A percentile compares a stretch with the other conserved stretches of the same genome.
phyloP scores from a whole-genome alignment of 2,113 vertebrate species.

The Neodontobutis hainanensis region DNA sequence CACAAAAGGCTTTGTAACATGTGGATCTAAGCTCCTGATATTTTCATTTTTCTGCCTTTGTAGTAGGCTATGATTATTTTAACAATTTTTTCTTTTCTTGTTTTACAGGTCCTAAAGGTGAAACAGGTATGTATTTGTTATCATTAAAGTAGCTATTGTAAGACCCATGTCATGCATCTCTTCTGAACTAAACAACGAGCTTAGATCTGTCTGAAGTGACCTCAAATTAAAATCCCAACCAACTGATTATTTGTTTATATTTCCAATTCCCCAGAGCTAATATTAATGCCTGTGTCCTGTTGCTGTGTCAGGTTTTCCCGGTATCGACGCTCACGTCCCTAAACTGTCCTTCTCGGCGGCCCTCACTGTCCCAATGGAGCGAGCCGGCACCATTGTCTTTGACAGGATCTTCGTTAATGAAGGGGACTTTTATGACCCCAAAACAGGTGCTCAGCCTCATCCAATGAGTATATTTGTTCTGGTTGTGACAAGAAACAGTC shows the following conservation, averaged over 20 bases:
- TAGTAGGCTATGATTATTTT: neutral
- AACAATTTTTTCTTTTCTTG: constrained; percentile 49
- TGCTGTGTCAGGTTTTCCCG: constrained; percentile 78
- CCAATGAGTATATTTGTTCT: too few relatives aligned
- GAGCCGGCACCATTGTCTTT: constrained; percentile 88
- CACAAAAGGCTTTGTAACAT: too few relatives aligned
- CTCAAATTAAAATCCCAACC: too few relatives aligned
- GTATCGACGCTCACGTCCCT: constrained; percentile 75
- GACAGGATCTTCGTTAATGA: constrained; percentile 90
- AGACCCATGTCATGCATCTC: neutral
- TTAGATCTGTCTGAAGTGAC: too few relatives aligned
- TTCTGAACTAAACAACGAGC: too few relatives aligned
- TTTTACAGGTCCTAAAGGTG: constrained; percentile 83
- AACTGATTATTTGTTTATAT: neutral
- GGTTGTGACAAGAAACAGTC: too few relatives aligned
- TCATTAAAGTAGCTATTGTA: too few relatives aligned
- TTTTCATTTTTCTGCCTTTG: neutral
- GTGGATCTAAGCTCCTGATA: too few relatives aligned
- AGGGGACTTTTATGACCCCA: constrained; percentile 84
- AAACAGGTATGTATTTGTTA: constrained; percentile 76
- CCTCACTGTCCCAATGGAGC: constrained; percentile 80
- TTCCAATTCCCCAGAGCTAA: too few relatives aligned
- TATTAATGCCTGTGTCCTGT: neutral
- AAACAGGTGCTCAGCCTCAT: constrained; percentile 76
- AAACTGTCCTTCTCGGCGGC: constrained; percentile 89